These are phyloP conservation scores for Cosmorhoe ocellata DNA, from an alignment of 2,888 invertebrate genomes.

Conservation along the genomic window DNA sequence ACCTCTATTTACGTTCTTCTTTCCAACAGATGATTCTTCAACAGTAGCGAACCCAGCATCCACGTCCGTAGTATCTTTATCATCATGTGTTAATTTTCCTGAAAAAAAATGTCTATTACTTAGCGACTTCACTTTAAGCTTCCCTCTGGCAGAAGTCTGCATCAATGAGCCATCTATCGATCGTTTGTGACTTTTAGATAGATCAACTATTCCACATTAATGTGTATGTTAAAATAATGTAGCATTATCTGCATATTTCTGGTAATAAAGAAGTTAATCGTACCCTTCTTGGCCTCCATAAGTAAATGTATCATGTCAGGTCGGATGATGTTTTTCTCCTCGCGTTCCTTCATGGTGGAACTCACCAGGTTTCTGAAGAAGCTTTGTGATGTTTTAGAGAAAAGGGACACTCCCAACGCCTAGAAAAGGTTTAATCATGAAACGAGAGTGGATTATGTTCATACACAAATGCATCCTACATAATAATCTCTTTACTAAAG, in stretches of 20 bases:
- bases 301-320: conserved; percentile 82
- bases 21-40: conserved; percentile 62
- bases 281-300: conserved; percentile 79
- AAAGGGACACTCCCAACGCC: conserved; percentile 42
- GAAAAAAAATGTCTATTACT: too few species aligned
- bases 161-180: too few species aligned
- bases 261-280: too few species aligned
- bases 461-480: too few species aligned
- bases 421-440: conserved; percentile 29
- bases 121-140: too few species aligned
- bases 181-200: too few species aligned
- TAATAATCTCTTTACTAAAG: too few species aligned
- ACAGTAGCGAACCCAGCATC: conserved; percentile 67
- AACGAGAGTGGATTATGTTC: too few species aligned
- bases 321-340: conserved; percentile 59
- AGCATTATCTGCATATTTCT: neutral
- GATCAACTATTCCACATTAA: too few species aligned
- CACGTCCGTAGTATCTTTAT: conserved; percentile 39
- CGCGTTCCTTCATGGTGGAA: conserved; percentile 62
- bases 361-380: conserved; percentile 63
- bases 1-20: conserved; percentile 51
- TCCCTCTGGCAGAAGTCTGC: too few species aligned
- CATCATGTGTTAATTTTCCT: conserved; percentile 52
- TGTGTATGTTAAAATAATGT: too few species aligned
- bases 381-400: conserved; percentile 33